These are phyloP conservation scores for Drosophila mulleri DNA, from an alignment of 2,888 invertebrate species.

Conservation along the genomic window DNA sequence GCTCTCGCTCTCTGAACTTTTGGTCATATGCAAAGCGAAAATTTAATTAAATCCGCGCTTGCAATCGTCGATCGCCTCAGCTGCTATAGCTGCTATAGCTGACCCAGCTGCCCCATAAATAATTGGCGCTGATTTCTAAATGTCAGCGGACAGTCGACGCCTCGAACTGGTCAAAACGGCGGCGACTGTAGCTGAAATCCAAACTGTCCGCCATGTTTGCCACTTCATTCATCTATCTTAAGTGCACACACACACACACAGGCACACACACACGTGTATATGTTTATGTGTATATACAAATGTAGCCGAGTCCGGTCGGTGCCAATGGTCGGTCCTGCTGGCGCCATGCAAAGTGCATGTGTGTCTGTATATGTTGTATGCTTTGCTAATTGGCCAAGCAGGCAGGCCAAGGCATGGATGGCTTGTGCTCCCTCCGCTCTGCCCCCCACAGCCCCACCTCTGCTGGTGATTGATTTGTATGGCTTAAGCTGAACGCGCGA, in stretches of 20 bases:
- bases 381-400: constrained; percentile 71
- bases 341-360: constrained; percentile 73
- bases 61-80: constrained; percentile 11
- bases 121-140: constrained; percentile 75
- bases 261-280: too few species aligned
- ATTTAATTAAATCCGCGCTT: constrained; percentile 46
- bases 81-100: not conserved
- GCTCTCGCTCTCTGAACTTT: constrained; percentile 15
- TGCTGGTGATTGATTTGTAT: constrained; percentile 72
- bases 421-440: not conserved
- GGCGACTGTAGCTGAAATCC: constrained; percentile 51
- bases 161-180: constrained; percentile 45
- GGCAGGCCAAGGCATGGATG: constrained; percentile 7
- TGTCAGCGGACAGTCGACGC: constrained; percentile 65
- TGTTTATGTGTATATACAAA: not conserved
- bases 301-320: constrained; percentile 5
- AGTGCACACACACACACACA: constrained; percentile 52
- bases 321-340: constrained; percentile 36
- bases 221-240: constrained; percentile 80
- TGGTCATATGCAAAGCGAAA: constrained; percentile 39
- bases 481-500: constrained; percentile 66
- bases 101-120: constrained; percentile 50
- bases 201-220: constrained; percentile 71
- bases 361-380: constrained; percentile 45
- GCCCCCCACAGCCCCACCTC: not conserved